phyloP scores from a whole-genome alignment of 2,113 vertebrate species.

The Strigops habroptila region DNA sequence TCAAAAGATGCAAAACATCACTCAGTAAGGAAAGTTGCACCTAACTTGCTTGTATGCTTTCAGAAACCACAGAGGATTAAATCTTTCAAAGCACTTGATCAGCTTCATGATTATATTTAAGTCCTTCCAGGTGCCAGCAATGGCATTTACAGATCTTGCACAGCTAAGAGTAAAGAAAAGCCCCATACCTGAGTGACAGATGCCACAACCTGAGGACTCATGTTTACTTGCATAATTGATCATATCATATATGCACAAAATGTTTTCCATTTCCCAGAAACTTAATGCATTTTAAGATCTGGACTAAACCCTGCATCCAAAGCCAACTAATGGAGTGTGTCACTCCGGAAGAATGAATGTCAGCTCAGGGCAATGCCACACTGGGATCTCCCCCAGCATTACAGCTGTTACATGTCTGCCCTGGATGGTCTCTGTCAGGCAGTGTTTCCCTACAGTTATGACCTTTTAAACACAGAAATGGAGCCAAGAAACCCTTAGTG shows the following conservation, averaged over 20 bases:
- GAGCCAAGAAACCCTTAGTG: neutral
- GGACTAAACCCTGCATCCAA: neutral
- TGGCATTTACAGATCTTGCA: neutral
- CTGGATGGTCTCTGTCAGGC: neutral
- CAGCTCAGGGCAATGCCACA: neutral
- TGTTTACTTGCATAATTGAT: neutral
- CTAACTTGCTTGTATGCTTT: neutral
- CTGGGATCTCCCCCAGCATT: neutral
- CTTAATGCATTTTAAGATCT: neutral
- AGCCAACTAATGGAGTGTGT: neutral
- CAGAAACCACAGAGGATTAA: neutral
- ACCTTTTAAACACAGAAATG: neutral
- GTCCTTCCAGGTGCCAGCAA: neutral
- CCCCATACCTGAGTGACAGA: neutral
- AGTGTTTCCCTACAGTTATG: neutral
- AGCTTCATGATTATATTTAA: no score
- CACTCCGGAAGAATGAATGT: rapidly evolving
- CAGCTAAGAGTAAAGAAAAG: neutral
- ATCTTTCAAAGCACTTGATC: neutral
- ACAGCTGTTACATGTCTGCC: neutral
- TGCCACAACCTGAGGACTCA: neutral
- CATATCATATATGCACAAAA: neutral
- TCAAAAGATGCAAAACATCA: neutral
- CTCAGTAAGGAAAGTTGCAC: neutral
- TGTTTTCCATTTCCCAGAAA: neutral